These are phyloP conservation scores for Lates japonicus DNA, from an alignment of 2,797 vertebrate genomes.

Conservation along the genomic window DNA sequence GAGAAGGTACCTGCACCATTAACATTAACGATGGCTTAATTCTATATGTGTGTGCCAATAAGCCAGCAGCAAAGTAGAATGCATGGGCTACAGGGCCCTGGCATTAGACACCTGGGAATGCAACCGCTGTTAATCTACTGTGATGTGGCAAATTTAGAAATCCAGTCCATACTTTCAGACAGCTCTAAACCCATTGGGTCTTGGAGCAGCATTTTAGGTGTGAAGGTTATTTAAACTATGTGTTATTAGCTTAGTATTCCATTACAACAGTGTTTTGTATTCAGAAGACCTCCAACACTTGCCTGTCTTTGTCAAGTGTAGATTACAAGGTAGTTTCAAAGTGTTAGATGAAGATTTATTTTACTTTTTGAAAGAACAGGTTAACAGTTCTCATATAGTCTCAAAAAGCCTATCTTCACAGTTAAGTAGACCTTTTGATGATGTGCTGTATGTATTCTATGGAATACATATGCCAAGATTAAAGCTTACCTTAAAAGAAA, in stretches of 20 bases:
- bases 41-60: neutral
- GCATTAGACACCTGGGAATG: neutral
- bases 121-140: neutral
- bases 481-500: neutral
- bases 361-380: neutral
- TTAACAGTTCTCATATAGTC: neutral
- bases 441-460: neutral
- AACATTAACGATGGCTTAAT: slow-evolving; percentile 4
- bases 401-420: neutral
- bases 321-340: neutral
- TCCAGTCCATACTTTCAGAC: neutral
- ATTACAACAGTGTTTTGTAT: neutral
- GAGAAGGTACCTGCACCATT: slow-evolving; percentile 9
- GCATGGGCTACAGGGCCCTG: neutral
- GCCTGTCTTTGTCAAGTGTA: neutral
- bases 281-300: neutral
- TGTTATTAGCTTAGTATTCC: neutral
- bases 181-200: neutral
- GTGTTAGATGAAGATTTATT: neutral
- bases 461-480: neutral
- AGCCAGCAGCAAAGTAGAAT: neutral
- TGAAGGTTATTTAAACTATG: slow-evolving; percentile 10
- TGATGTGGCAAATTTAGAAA: neutral
- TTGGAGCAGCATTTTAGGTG: neutral
- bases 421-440: neutral